Conservation (phyloP, 2,888 invertebrate genomes). For the Podabrus alpinus region DNA sequence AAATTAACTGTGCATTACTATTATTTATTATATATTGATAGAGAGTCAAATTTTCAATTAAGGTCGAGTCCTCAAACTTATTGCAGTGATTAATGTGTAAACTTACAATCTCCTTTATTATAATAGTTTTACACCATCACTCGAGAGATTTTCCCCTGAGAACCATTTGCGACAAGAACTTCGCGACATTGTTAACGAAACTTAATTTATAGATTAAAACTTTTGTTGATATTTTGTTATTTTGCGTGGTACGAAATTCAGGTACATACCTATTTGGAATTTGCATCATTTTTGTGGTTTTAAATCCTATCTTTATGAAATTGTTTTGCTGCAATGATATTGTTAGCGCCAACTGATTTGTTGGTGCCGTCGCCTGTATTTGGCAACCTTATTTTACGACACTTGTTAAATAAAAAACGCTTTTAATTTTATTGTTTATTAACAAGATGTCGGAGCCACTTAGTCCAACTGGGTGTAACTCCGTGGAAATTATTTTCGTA, state of each 20-base stretch:
- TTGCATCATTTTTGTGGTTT: not conserved
- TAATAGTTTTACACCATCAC: not conserved
- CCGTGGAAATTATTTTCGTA: too few relatives aligned
- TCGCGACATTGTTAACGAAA: not conserved
- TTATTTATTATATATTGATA: not conserved
- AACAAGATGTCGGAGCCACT: too few relatives aligned
- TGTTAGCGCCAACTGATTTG: too few relatives aligned
- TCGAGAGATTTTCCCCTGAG: not conserved
- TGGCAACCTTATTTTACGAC: too few relatives aligned
- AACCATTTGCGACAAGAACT: not conserved
- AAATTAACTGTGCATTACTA: not conserved
- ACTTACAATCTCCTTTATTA: not conserved
- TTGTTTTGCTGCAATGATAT: too few relatives aligned
- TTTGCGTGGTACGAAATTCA: not conserved
- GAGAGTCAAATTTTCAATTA: not conserved
- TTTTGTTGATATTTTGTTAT: not conserved
- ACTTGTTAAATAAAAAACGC: too few relatives aligned
- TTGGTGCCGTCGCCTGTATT: too few relatives aligned
- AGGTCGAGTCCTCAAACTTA: not conserved
- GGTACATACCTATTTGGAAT: not conserved
- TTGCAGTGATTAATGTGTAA: not conserved
- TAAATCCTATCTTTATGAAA: not conserved
- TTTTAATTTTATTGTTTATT: too few relatives aligned
- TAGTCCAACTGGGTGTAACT: too few relatives aligned
- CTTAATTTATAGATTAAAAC: not conserved